Evolutionary conservation across 2,797 vertebrate species (phyloP), one percentile per base, ranked within the genome.

Genomic region (Choloepus didactylus): DNA sequence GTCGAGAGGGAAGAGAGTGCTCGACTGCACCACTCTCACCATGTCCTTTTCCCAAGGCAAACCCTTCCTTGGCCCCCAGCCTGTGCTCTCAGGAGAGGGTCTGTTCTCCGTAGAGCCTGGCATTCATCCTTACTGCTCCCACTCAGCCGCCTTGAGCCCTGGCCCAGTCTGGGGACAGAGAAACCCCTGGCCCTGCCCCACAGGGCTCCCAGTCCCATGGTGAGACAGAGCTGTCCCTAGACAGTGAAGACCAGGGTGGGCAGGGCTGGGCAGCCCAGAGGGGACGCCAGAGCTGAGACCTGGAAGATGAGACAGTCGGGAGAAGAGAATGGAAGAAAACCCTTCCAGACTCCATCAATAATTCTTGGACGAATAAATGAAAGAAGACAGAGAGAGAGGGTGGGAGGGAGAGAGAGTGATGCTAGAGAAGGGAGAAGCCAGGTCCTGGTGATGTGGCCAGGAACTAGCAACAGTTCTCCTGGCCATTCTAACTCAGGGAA

Each of bases 381-480:
- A n/a, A 35, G 21, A 23, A 62, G 38, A 9, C 18, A 76, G 27
- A 12, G n/a, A 25, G 8, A 7, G 21, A 8, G 15, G 10, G 18
- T 16, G 35, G 8, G 8, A 1, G 25, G 31, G 9, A 6, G 10
- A n/a, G 25, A 56, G 0, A 69, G n/a, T 46, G 8, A 70, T 49
- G 56, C 8, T 2, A 49, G 83, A 69, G 79, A 46, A 76, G 60
- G 10, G 77, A 44, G 46, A 27, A 89, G 82, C 41, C 62, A 46
- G 64, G 60, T 81, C n/a, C 56, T 54, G 19, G 73, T 64, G 75
- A 70, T 6, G 5, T 0, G 44, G 60, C 75, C 70, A 67, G 14
- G 31, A 60, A 75, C 0, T 0, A 72, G 44, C 31, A 1, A 35
- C 3, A 21, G 19, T n/a, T 15, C 64, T 44, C 59, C 46, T 4